Percentiles rank a stretch among this genome's conserved stretches.
These are phyloP conservation scores for Luffia ferchaultella DNA, from an alignment of 2,888 invertebrate species.

Conservation along the genomic window DNA sequence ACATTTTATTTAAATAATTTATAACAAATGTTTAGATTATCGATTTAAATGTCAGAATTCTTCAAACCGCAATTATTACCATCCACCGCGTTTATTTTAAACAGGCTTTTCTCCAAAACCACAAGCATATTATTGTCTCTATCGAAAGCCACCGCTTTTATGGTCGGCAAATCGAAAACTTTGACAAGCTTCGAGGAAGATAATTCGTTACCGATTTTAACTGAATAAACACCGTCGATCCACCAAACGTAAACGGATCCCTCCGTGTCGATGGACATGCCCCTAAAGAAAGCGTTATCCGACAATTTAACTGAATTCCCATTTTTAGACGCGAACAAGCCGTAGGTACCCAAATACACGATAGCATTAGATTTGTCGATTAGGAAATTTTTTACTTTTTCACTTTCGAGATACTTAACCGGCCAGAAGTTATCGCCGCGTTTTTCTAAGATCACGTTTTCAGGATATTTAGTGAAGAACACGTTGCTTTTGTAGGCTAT, in stretches of 20 bases:
- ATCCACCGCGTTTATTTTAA: slow-evolving; percentile 20
- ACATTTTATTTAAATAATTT: background rate
- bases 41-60: background rate
- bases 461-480: slow-evolving; percentile 33
- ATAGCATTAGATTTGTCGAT: slow-evolving; percentile 36
- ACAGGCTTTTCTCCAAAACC: slow-evolving; percentile 31
- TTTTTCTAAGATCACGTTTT: slow-evolving; percentile 25
- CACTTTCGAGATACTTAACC: slow-evolving; percentile 25
- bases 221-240: slow-evolving; percentile 44
- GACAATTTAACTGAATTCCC: slow-evolving; percentile 27
- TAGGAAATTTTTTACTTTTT: slow-evolving; percentile 37
- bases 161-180: slow-evolving; percentile 28
- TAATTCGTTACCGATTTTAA: slow-evolving; percentile 28
- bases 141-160: slow-evolving; percentile 45
- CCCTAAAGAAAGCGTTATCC: slow-evolving; percentile 39
- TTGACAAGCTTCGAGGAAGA: slow-evolving; percentile 28
- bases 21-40: background rate
- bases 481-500: slow-evolving; percentile 38
- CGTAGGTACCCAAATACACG: slow-evolving; percentile 32
- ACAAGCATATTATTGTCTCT: slow-evolving; percentile 41
- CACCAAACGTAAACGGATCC: slow-evolving; percentile 45
- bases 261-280: slow-evolving; percentile 37
- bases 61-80: slow-evolving; percentile 4
- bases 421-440: slow-evolving; percentile 30
- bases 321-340: slow-evolving; percentile 34